phyloP scores from a whole-genome alignment of 2,888 invertebrate species.

The Tinea semifulvella region DNA sequence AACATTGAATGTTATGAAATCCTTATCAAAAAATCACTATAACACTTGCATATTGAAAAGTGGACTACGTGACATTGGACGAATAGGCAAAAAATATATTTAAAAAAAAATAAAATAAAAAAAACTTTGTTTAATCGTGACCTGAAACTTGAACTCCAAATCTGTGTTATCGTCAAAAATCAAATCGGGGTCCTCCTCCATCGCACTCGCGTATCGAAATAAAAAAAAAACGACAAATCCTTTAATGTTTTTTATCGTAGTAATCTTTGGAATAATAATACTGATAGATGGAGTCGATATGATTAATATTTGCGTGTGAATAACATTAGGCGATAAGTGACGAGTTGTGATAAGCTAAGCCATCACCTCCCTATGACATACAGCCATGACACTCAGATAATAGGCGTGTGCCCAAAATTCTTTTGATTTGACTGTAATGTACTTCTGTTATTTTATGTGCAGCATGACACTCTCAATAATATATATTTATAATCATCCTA shows the following conservation, averaged over 20 bases:
- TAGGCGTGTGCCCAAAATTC: no score
- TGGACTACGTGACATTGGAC: conserved; percentile 4
- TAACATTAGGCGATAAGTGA: conserved; percentile 4
- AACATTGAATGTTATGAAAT: not conserved
- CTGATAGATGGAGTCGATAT: conserved; percentile 2
- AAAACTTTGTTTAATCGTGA: not conserved
- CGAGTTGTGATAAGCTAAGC: not conserved
- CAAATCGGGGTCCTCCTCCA: conserved; percentile 5
- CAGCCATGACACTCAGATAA: no score
- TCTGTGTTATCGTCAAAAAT: conserved; percentile 1
- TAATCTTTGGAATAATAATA: conserved; percentile 7
- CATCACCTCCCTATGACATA: no score
- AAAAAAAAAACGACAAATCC: conserved; percentile 4
- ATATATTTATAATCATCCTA: no score
- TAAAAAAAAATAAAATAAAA: not conserved
- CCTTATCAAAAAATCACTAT: not conserved
- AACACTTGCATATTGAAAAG: not conserved
- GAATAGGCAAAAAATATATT: not conserved
- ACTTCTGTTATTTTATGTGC: no score
- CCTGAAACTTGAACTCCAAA: conserved; percentile 1
- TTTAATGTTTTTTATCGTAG: not conserved
- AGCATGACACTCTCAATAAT: no score
- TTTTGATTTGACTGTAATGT: no score
- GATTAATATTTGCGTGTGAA: conserved; percentile 7
- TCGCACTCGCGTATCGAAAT: conserved; percentile 1